Conservation (phyloP, 2,888 invertebrate genomes). For the Drosophila pseudotakahashii region DNA sequence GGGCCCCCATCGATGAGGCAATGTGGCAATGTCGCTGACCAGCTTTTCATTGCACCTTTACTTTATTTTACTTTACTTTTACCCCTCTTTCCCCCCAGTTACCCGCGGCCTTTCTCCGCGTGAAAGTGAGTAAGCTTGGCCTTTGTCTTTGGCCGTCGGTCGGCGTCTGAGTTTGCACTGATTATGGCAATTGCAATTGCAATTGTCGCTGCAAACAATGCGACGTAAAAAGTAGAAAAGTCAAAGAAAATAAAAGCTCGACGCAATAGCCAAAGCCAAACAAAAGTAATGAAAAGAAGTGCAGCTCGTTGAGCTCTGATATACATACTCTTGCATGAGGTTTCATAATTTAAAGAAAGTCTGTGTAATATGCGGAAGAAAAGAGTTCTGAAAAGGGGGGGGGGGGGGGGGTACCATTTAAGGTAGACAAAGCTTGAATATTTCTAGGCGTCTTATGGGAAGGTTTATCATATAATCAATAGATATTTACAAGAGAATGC, state of each 20-base stretch:
- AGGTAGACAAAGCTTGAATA: not conserved
- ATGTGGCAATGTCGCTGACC: slow-evolving; percentile 78
- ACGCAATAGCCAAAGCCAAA: slow-evolving; percentile 68
- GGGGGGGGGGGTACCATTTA: not conserved
- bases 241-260: slow-evolving; percentile 49
- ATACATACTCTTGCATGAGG: slow-evolving; percentile 14
- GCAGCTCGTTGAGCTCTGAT: slow-evolving; percentile 41
- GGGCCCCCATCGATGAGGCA: slow-evolving; percentile 46
- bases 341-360: not conserved
- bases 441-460: too few species aligned
- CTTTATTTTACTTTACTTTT: not conserved
- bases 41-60: slow-evolving; percentile 63
- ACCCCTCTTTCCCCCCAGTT: not conserved
- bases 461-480: too few species aligned
- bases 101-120: slow-evolving; percentile 11
- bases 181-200: slow-evolving; percentile 76
- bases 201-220: slow-evolving; percentile 71
- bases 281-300: slow-evolving; percentile 67
- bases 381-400: not conserved
- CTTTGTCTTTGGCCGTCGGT: slow-evolving; percentile 65
- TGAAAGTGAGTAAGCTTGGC: slow-evolving; percentile 72
- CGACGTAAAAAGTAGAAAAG: slow-evolving; percentile 33
- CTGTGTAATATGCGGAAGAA: not conserved
- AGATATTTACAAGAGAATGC: too few species aligned
- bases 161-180: slow-evolving; percentile 69